Conservation (phyloP, 2,888 invertebrate genomes). For the Tipula unca region DNA sequence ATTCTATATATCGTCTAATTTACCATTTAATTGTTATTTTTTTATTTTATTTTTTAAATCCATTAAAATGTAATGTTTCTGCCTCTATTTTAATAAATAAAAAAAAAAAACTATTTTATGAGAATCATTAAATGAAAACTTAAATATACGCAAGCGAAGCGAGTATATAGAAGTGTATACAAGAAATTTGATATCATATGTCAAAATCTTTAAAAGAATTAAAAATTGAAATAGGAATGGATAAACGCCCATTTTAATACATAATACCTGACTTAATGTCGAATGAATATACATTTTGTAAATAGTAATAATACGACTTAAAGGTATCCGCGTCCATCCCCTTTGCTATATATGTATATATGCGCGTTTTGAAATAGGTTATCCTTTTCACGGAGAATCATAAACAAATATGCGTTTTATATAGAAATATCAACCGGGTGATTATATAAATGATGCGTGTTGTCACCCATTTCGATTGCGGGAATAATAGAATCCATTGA, state of each 20-base stretch:
- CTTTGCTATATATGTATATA: neutral
- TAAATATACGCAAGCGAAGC: neutral
- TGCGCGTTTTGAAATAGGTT: neutral
- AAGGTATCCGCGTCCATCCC: neutral
- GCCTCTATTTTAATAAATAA: neutral
- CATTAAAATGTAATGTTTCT: neutral
- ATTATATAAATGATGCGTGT: neutral
- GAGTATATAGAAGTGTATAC: neutral
- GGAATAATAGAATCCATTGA: neutral
- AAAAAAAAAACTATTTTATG: neutral
- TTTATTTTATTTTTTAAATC: neutral
- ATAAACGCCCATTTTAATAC: neutral
- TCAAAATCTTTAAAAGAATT: neutral
- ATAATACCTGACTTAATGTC: neutral
- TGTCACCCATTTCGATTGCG: too few relatives aligned
- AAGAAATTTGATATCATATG: neutral
- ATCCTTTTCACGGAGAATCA: neutral
- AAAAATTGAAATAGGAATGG: neutral
- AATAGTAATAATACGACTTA: neutral
- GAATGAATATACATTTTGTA: too few relatives aligned
- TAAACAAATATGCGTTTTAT: neutral
- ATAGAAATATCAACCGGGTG: neutral
- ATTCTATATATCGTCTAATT: neutral
- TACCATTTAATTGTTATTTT: conserved; percentile 8
- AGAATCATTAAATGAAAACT: neutral